Evolutionary conservation across 2,113 vertebrate genomes (phyloP).

Genomic region (Ifrita kowaldi): DNA sequence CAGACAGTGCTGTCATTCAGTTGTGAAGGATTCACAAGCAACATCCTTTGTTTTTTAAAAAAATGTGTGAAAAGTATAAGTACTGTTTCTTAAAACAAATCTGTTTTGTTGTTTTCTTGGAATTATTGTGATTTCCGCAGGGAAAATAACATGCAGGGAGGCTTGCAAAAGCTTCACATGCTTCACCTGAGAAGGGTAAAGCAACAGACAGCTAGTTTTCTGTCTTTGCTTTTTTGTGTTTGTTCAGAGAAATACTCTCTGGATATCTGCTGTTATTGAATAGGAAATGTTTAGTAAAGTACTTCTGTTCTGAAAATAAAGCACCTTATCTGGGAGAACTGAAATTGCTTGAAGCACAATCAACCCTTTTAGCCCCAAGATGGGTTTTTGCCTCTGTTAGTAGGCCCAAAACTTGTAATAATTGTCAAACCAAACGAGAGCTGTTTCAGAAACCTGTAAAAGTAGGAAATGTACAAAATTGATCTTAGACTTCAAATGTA

Average conservation of each 20-base stretch:
- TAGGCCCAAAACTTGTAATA: not conserved
- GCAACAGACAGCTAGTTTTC: not conserved
- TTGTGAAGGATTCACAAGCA: not conserved
- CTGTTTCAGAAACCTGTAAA: not conserved
- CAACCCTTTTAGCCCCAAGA: not conserved
- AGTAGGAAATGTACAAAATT: not conserved
- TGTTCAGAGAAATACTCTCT: not conserved
- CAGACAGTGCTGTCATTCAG: rapidly evolving
- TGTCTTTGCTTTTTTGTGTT: not conserved
- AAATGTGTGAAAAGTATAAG: not conserved
- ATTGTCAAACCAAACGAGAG: not conserved
- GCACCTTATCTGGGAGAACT: not conserved
- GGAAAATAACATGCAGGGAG: not conserved
- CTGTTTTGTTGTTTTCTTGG: not conserved
- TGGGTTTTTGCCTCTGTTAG: not conserved
- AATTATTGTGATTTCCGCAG: not conserved
- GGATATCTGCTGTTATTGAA: not conserved
- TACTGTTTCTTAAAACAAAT: not conserved
- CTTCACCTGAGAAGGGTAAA: not conserved
- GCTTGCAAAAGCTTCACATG: not conserved
- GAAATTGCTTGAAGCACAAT: not conserved
- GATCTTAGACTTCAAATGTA: not conserved
- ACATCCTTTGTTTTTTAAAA: not conserved
- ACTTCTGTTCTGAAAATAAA: not conserved
- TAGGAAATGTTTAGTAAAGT: not conserved